Percentiles rank a stretch among this genome's conserved stretches.
phyloP scores from a whole-genome alignment of 2,797 vertebrate genomes.

The Glyptemys insculpta region DNA sequence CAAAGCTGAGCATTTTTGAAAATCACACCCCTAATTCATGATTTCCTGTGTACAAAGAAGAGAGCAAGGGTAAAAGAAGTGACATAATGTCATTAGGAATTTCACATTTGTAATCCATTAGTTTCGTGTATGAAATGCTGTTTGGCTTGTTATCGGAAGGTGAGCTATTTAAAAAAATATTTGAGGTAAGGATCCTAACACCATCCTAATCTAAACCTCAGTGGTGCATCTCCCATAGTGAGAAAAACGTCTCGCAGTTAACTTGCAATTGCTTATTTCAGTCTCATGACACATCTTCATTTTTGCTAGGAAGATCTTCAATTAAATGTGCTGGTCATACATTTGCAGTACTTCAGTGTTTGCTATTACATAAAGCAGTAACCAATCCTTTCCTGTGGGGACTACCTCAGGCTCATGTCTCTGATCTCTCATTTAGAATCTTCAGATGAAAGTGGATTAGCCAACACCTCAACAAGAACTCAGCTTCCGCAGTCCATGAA shows the following conservation, averaged over 20 bases:
- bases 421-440: constrained; percentile 85
- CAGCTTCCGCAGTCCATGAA: constrained; percentile 98
- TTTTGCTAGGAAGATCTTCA: constrained; percentile 11
- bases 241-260: background rate
- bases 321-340: background rate
- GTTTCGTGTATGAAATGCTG: background rate
- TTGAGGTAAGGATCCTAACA: background rate
- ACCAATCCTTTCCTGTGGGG: background rate
- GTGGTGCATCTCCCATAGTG: background rate
- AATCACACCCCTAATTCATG: background rate
- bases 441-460: constrained; percentile 92
- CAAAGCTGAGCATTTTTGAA: background rate
- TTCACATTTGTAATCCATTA: background rate
- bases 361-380: background rate
- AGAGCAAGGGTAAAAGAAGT: no score
- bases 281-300: background rate
- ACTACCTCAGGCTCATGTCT: constrained; percentile 30
- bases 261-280: background rate
- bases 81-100: background rate
- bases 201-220: background rate
- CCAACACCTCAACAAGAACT: constrained; percentile 90
- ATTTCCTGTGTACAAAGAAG: no score
- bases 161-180: background rate
- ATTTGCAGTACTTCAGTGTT: background rate
- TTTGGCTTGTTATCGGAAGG: background rate